Base-by-base conservation (phyloP, 2,797 vertebrate genomes). In the Corythornis leucogaster region DNA sequence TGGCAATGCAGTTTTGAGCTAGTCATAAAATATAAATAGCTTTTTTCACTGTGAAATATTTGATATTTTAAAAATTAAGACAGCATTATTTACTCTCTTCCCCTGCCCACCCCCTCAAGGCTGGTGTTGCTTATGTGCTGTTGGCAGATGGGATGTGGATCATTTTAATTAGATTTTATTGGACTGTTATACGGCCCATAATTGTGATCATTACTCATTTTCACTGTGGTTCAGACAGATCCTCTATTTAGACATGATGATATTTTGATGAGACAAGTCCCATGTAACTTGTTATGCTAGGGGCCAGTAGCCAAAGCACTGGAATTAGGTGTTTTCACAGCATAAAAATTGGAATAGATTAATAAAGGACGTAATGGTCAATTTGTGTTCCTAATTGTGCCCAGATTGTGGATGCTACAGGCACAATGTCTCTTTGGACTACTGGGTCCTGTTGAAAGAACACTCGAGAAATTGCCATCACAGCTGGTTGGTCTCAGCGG, bases 81-180 rank as follows among this genome's bases (percentile, higher is more conserved):
- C 84, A 94, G 75, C 13, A 28, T 95, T 95, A 94, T 97, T 97
- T 96, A 95, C 86, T 97, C 87, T 90, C 91, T 84, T 83, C 93
- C 85, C 57, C 69, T 93, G 69, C 95, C 66, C 63, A 83, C 91
- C 76, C 62, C 57, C 78, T 87, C 75, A 86, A 80, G 94, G 85
- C 88, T 97, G 96, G 87, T 96, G 94, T 89, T 95, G 94, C 95
- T 96, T 97, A 94, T 96, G 86, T 95, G 88, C 87, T 87, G 91
- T 96, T 97, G 96, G 97, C 97, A 97, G 97, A 98, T 97, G 97
- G 97, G 97, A 97, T 91, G 94, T 98, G 97, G 97, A 98, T 98
- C 97, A 98, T 97, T 98, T 98, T 98, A 97, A 98, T 98, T 98
- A 98, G 98, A 95, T 97, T 98, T 98, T 98, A 98, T 98, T 98